Evolutionary conservation across 2,888 invertebrate species (phyloP), one percentile per base, ranked within the genome.

Genomic region (Epistrophe eligans): DNA sequence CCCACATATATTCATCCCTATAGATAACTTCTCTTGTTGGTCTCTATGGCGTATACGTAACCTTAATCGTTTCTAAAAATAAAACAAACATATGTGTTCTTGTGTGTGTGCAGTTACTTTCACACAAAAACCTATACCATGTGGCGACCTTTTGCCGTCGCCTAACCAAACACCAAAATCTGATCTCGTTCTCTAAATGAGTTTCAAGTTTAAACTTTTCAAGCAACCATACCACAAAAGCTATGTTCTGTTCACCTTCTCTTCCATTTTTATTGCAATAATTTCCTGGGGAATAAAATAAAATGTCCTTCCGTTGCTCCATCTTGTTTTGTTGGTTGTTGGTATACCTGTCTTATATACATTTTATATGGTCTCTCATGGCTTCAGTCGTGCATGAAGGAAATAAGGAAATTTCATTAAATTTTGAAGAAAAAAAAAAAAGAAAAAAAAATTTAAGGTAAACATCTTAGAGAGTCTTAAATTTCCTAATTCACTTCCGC

Each of bases 401-500:
- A 77, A 71, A 81, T 81, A 66, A 62, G 38, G 28, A 77, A 71
- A 81, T 81, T 73, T 81, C 77, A 85, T 85, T 81, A 81, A 71
- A 74, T 85, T 77, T 64, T 71, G 35, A 70, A 73, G 58, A 38
- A 58, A 67, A 50, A 55, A 24, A n/a, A 24, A 24, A 24, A 24
- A 24, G 3, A 24, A 24, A 24, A 17, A 73, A 35, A 62, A 67
- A 58, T 74, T 81, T 62, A 73, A 52, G 73, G 73, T 77, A 74
- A 81, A 77, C 85, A 81, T 66, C 81, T 77, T 64, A 38, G 70
- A 85, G 70, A 32, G 57, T 77, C 84, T 81, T 85, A 85, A 73
- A 81, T 81, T 81, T 85, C 62, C 81, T 81, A 77, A 85, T 81
- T 85, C 81, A 81, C 73, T 81, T 81, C 73, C 71, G 81, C 74